phyloP scores from a whole-genome alignment of 2,113 vertebrate species.

The Hepsetus odoe region DNA sequence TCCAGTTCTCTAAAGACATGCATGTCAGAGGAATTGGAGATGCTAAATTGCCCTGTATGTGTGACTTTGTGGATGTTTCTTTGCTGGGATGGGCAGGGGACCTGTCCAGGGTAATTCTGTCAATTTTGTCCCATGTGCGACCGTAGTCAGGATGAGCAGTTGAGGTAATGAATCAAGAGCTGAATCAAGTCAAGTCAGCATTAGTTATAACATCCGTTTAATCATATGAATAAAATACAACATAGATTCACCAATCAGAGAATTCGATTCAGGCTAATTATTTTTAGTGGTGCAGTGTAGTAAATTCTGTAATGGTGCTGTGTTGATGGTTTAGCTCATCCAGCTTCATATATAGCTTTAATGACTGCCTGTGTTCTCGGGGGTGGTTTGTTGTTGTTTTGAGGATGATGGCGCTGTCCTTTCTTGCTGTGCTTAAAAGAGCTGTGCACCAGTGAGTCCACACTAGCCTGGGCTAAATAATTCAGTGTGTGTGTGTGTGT shows the following conservation, averaged over 20 bases:
- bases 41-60: too few relatives aligned
- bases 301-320: neutral
- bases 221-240: neutral
- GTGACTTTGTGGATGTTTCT: too few relatives aligned
- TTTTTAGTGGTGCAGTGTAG: neutral
- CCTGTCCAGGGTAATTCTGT: too few relatives aligned
- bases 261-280: neutral
- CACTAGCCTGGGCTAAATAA: slow-evolving; percentile 46
- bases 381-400: neutral
- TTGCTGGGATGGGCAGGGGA: too few relatives aligned
- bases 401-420: neutral
- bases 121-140: too few relatives aligned
- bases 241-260: neutral
- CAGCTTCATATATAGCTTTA: neutral
- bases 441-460: slow-evolving; percentile 30
- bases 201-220: neutral
- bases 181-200: too few relatives aligned
- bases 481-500: slow-evolving; percentile 40
- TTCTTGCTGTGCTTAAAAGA: slow-evolving; percentile 26
- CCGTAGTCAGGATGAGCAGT: too few relatives aligned
- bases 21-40: too few relatives aligned
- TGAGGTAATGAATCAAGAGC: too few relatives aligned
- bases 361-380: neutral
- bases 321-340: neutral
- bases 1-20: too few relatives aligned